Base-by-base conservation (phyloP, 2,113 vertebrate species). In the Xiphias gladius region DNA sequence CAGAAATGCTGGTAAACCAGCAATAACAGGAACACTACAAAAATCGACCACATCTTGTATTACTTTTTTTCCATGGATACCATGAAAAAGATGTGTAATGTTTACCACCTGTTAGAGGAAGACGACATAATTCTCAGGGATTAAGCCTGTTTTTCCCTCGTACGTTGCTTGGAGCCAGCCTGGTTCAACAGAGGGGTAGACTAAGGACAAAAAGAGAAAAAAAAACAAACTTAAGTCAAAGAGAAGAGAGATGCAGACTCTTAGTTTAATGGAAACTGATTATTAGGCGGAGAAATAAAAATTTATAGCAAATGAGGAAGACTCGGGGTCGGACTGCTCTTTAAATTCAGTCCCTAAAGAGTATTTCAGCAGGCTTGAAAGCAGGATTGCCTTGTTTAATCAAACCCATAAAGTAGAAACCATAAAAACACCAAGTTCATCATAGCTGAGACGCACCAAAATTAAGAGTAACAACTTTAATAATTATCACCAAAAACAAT, bases 161-260 rank as follows among this genome's bases (percentile, higher is more conserved):
- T 96, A 97, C 12, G 97, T 99, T 86, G 97, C 97, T 91, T 98
- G 98, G 87, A 99, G 94, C 97, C 98, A 99, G 86, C 97, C 97
- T 63, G 98, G 98, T 94, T 98, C 97, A 89, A 98, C 96, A 19
- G 98, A 99, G 1, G 96, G 94, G 91, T 98, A 97, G 69, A 99
- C 98, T 98, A 83, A 86, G 79, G 89, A 69, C 70, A 65, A 73
- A 83, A 65, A 76, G n/a, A 79, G 32, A 73, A 9, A 41, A 78
- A 55, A 41, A 52, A 73, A 8, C 3, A 59, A 1, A 84, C 13
- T 39, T 4, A 11, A 62, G 43, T 48, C 1, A 41, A 52, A 72
- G 30, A 83, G 30, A 76, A 74, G 54, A 62, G 28, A 80, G 4
- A 17, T 58, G 8, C 37, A n/a, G 32, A 70, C 4, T 32, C 26